Conservation (phyloP, 1,140 invertebrate species). For the Aphelenchoides besseyi region DNA sequence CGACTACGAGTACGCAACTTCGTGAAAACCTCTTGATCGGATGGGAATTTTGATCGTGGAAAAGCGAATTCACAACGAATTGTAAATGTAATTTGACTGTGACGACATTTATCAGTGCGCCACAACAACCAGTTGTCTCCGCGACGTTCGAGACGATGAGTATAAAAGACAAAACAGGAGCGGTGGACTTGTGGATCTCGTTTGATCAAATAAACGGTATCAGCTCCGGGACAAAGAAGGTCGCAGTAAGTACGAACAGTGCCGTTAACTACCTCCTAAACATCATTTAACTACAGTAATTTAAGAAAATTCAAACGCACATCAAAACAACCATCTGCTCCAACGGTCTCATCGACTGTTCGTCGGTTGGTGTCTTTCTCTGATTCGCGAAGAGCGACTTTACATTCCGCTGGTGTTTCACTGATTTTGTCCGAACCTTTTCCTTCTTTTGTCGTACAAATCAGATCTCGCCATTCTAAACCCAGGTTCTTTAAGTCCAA, state of each 20-base stretch:
- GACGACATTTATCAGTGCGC: constrained; percentile 50
- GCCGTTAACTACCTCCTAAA: constrained; percentile 46
- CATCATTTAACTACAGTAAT: neutral
- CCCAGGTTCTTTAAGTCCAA: constrained; percentile 7
- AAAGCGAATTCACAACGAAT: constrained; percentile 55
- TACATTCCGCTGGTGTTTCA: constrained; percentile 44
- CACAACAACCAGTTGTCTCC: constrained; percentile 54
- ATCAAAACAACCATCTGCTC: constrained; percentile 49
- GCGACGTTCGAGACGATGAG: constrained; percentile 52
- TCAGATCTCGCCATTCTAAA: constrained; percentile 55
- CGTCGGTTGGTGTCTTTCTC: constrained; percentile 44
- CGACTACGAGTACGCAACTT: neutral
- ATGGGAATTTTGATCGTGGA: constrained; percentile 39
- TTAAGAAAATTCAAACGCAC: constrained; percentile 31
- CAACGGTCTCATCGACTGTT: constrained; percentile 21
- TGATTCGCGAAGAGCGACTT: constrained; percentile 42
- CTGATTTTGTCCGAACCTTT: constrained; percentile 39
- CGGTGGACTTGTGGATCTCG: constrained; percentile 52
- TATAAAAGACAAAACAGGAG: constrained; percentile 53
- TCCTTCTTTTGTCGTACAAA: constrained; percentile 39
- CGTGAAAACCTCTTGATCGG: constrained; percentile 48
- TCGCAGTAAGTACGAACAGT: constrained; percentile 56
- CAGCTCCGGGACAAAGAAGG: constrained; percentile 52
- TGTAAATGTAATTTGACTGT: constrained; percentile 46
- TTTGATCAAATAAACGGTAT: constrained; percentile 59